phyloP scores from a whole-genome alignment of 2,888 invertebrate species.

The Lomographa bimaculata region DNA sequence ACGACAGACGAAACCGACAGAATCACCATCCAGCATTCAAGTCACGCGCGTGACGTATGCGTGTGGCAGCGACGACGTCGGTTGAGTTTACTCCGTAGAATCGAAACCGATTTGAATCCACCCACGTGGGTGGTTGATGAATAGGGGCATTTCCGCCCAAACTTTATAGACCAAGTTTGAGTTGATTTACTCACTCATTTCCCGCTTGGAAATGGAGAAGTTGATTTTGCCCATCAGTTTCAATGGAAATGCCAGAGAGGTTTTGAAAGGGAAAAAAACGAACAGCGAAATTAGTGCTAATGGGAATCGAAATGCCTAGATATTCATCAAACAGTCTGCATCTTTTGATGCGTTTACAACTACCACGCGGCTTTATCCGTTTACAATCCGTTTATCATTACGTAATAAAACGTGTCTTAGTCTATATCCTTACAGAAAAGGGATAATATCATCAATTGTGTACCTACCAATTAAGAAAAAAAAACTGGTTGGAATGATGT shows the following conservation, averaged over 20 bases:
- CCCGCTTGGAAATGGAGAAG: constrained; percentile 28
- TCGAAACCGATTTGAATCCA: constrained; percentile 34
- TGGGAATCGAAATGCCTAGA: background rate
- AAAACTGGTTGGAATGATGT: no score
- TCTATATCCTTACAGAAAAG: no score
- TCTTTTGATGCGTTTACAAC: no score
- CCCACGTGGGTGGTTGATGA: constrained; percentile 35
- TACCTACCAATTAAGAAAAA: no score
- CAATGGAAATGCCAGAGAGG: constrained; percentile 12
- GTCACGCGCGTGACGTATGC: constrained; percentile 17
- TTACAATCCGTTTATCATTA: no score
- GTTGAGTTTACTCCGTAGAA: no score
- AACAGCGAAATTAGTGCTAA: background rate
- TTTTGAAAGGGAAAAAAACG: constrained; percentile 11
- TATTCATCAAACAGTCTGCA: no score
- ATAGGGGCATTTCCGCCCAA: constrained; percentile 30
- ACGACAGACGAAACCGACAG: constrained; percentile 3
- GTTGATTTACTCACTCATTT: constrained; percentile 33
- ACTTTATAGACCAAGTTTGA: constrained; percentile 29
- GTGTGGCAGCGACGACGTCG: constrained; percentile 20
- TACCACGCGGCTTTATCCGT: no score
- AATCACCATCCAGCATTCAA: constrained; percentile 6
- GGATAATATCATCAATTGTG: no score
- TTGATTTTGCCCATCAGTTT: constrained; percentile 24
- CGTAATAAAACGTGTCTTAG: no score